Base-by-base conservation (phyloP, 2,888 invertebrate species). In the Mimas tiliae region DNA sequence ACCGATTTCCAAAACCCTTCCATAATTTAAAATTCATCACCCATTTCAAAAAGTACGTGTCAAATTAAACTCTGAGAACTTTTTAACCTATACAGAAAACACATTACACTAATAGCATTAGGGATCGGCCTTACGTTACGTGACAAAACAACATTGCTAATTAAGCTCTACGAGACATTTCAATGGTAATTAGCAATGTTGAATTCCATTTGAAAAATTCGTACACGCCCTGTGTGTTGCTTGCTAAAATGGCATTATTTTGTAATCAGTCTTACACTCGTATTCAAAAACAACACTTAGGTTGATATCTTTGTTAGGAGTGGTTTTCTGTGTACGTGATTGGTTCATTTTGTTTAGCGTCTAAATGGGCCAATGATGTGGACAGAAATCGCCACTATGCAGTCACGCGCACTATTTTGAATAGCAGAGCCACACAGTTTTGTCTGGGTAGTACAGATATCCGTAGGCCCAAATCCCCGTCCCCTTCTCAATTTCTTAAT, bases 71-170 rank as follows among this genome's bases (percentile, higher is more conserved):
- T 42, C 27, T 67, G 63, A 68, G 69, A 69, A 70, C 69, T 72
- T 72, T 79, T 78, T 74, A 71, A 66, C 16, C 19, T 71, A 69
- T 74, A 81, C 78, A 72, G 79, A 75, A 76, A 83, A 83, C 76
- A 81, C 85, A 85, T 87, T 87, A 85, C 74, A 64, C 72, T 85
- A 87, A 87, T 86, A 79, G 79, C 80, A 79, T 69, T 68, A 64
- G 77, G 81, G 82, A 78, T 76, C 66, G 75, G 73, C 84, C 84
- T 76, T 33, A 53, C 34, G 72, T 79, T 75, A 77, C 81, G 79
- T 80, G 84, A 83, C 81, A 74, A 70, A 72, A 77, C 75, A 79
- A 76, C 74, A 69, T 68, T 74, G 71, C 69, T 75, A 79, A 77
- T 75, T 75, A 77, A 79, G 76, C 76, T 63, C 68, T 71, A 70